A percentile compares a stretch with the other conserved stretches of the same genome.
Evolutionary conservation across 2,113 vertebrate genomes (phyloP).

Genomic region (Pygoscelis adeliae): DNA sequence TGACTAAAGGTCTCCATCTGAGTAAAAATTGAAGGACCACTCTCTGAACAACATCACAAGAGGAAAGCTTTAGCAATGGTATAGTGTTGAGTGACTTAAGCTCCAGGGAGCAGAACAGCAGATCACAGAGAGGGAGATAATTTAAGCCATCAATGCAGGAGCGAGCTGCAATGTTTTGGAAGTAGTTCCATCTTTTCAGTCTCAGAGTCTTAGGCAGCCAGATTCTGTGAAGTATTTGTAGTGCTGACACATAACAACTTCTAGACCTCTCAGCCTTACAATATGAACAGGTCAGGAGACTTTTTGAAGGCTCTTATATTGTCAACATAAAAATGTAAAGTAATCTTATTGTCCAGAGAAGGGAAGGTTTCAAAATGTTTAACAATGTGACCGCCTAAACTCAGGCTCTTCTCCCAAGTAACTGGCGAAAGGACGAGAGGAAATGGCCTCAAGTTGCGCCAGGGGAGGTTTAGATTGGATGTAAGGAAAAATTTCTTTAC

Average conservation of each 20-base stretch:
- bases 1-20: not conserved
- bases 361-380: not conserved
- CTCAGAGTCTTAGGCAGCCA: not conserved
- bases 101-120: not conserved
- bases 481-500: too few species aligned
- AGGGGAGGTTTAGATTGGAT: too few species aligned
- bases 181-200: not conserved
- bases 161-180: not conserved
- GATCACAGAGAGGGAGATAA: not conserved
- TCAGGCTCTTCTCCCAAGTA: too few species aligned
- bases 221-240: not conserved
- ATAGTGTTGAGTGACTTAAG: not conserved
- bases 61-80: not conserved
- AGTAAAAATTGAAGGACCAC: not conserved
- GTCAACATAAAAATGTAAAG: not conserved
- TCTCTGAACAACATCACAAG: not conserved
- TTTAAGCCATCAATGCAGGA: not conserved
- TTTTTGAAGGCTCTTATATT: not conserved
- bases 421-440: too few species aligned
- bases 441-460: too few species aligned
- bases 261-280: not conserved
- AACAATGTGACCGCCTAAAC: not conserved
- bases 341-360: not conserved
- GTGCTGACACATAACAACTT: not conserved
- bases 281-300: not conserved